phyloP scores from a whole-genome alignment of 2,113 vertebrate genomes.

The Oenanthe oenanthe region DNA sequence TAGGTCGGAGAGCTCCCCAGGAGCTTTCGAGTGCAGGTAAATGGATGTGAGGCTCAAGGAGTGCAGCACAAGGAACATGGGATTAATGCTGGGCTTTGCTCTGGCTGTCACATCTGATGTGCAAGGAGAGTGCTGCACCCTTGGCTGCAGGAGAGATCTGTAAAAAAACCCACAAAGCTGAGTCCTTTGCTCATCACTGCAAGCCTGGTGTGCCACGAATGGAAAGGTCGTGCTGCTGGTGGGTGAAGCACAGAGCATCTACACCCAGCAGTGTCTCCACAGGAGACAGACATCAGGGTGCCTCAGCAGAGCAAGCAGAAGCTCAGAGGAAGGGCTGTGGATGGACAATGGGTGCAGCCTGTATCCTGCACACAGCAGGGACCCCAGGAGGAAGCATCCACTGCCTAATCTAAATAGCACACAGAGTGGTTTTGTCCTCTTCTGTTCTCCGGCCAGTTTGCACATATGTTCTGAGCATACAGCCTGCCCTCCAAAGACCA shows the following conservation, averaged over 20 bases:
- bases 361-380: not conserved
- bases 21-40: slow-evolving; percentile 70
- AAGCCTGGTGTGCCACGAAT: not conserved
- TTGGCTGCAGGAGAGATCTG: not conserved
- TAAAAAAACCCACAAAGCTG: not conserved
- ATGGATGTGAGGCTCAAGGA: slow-evolving; percentile 61
- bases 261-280: not conserved
- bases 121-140: slow-evolving; percentile 29
- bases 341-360: slow-evolving; percentile 31
- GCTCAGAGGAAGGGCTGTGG: not conserved
- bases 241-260: not conserved
- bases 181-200: not conserved
- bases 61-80: slow-evolving; percentile 23
- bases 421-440: slow-evolving; percentile 64
- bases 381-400: slow-evolving; percentile 38
- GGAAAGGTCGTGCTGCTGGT: not conserved
- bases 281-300: not conserved
- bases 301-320: not conserved
- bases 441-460: slow-evolving; percentile 67
- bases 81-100: slow-evolving; percentile 38
- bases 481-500: slow-evolving; percentile 67
- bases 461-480: slow-evolving; percentile 63
- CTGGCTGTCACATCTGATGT: slow-evolving; percentile 16
- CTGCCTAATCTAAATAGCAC: slow-evolving; percentile 58
- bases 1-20: slow-evolving; percentile 57